phyloP scores from a whole-genome alignment of 2,888 invertebrate species.

The Eremobia ochroleuca region DNA sequence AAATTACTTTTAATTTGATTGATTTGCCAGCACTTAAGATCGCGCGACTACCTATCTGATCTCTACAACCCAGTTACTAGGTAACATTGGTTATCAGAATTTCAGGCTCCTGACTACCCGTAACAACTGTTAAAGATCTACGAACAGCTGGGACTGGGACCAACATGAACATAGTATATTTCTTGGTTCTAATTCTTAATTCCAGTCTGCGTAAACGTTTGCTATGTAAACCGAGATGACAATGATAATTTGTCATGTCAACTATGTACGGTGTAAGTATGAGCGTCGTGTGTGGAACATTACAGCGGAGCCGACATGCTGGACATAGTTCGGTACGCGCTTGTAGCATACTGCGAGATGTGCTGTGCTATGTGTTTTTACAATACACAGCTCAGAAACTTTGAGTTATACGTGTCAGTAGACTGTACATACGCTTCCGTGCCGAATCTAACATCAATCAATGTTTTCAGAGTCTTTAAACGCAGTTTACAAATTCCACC shows the following conservation, averaged over 20 bases:
- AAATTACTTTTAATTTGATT: too few species aligned
- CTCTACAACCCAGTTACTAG: too few species aligned
- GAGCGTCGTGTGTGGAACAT: constrained; percentile 26
- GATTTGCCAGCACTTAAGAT: too few species aligned
- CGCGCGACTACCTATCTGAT: too few species aligned
- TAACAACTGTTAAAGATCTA: too few species aligned
- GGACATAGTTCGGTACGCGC: constrained; percentile 37
- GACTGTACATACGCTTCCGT: background rate
- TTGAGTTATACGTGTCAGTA: background rate
- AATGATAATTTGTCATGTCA: constrained; percentile 28
- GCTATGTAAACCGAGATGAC: constrained; percentile 6
- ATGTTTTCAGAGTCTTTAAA: too few species aligned
- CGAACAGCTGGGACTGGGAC: too few species aligned
- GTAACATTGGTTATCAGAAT: too few species aligned
- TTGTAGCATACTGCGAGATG: constrained; percentile 27
- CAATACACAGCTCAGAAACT: background rate
- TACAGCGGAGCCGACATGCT: constrained; percentile 40
- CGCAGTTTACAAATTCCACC: too few species aligned
- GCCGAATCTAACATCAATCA: too few species aligned
- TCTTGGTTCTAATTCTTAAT: background rate
- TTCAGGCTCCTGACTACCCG: too few species aligned
- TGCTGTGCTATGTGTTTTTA: background rate
- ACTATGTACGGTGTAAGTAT: constrained; percentile 41
- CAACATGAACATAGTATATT: too few species aligned
- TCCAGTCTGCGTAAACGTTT: background rate